phyloP scores from a whole-genome alignment of 1,140 invertebrate species.

The Lithobius niger region DNA sequence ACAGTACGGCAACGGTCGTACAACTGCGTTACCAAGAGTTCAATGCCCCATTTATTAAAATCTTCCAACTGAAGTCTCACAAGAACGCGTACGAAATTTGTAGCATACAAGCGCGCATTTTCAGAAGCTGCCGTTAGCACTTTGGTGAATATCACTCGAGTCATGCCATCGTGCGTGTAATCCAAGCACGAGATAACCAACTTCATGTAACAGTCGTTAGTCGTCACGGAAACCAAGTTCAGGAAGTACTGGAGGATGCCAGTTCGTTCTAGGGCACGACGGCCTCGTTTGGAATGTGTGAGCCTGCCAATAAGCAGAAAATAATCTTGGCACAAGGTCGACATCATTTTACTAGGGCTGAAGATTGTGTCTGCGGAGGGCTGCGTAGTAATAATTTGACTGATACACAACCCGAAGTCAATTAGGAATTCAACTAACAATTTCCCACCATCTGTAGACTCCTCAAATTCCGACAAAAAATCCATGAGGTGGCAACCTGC shows the following conservation, averaged over 20 bases:
- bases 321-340: slow-evolving; percentile 81
- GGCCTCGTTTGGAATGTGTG: slow-evolving; percentile 55
- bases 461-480: slow-evolving; percentile 46
- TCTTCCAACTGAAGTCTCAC: slow-evolving; percentile 25
- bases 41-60: slow-evolving; percentile 57
- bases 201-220: slow-evolving; percentile 84
- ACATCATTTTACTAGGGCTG: slow-evolving; percentile 71
- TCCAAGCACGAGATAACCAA: slow-evolving; percentile 78
- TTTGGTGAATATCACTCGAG: slow-evolving; percentile 39
- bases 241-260: slow-evolving; percentile 64
- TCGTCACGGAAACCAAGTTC: slow-evolving; percentile 61
- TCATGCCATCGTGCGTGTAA: slow-evolving; percentile 55
- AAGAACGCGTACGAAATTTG: slow-evolving; percentile 49
- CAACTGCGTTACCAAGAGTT: slow-evolving; percentile 63
- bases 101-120: slow-evolving; percentile 70
- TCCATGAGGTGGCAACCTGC: slow-evolving; percentile 63
- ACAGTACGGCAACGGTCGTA: slow-evolving; percentile 62
- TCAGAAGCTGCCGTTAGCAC: slow-evolving; percentile 32
- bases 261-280: slow-evolving; percentile 56
- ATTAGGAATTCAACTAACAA: slow-evolving; percentile 60
- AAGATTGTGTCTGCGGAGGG: slow-evolving; percentile 76
- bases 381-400: slow-evolving; percentile 48
- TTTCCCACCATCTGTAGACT: slow-evolving; percentile 38
- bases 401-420: slow-evolving; percentile 62
- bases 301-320: slow-evolving; percentile 83